Evolutionary conservation across 2,888 invertebrate genomes (phyloP).

Genomic region (Capitulum mitella): DNA sequence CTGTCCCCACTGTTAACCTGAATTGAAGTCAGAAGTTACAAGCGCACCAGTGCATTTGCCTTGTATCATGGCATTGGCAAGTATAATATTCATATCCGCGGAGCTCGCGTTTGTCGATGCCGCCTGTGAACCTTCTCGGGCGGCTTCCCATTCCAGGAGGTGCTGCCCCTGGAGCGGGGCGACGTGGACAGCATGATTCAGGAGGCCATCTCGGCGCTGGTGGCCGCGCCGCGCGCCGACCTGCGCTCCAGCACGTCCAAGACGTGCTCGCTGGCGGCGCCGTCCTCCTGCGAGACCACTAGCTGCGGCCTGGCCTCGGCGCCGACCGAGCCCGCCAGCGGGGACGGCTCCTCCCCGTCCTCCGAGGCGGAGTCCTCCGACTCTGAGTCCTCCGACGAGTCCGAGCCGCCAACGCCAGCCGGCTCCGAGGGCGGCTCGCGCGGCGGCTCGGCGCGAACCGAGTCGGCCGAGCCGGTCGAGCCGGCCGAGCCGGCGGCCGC

Average conservation of each 20-base stretch:
- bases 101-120: too few relatives aligned
- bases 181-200: background rate
- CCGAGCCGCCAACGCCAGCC: background rate
- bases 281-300: background rate
- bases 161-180: background rate
- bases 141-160: background rate
- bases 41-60: too few relatives aligned
- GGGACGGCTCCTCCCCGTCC: too few relatives aligned
- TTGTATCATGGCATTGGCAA: too few relatives aligned
- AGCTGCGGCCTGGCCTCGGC: too few relatives aligned
- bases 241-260: background rate
- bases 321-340: too few relatives aligned
- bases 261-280: background rate
- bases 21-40: too few relatives aligned
- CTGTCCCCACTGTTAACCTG: too few relatives aligned
- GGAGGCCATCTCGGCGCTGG: background rate
- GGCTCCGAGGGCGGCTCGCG: background rate
- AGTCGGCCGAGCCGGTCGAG: background rate
- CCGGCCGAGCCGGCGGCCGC: background rate
- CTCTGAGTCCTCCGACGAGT: too few relatives aligned
- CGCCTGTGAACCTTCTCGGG: too few relatives aligned
- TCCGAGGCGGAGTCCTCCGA: too few relatives aligned
- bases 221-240: background rate
- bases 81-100: too few relatives aligned
- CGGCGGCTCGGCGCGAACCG: background rate